phyloP scores from a whole-genome alignment of 2,888 invertebrate species.

The Myathropa florea region DNA sequence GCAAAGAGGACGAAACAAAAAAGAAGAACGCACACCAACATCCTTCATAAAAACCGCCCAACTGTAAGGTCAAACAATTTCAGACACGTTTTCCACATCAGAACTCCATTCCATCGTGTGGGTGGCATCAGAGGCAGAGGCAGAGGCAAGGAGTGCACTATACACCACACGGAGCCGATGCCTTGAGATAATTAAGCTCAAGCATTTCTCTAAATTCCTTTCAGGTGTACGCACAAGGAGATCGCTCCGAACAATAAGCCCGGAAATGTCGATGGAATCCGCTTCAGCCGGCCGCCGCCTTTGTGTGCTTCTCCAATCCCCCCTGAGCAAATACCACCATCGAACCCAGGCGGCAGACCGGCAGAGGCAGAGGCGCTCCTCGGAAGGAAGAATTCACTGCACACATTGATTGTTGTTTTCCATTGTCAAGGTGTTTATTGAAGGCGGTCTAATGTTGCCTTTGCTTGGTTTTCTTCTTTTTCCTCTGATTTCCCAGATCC shows the following conservation, averaged over 20 bases:
- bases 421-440: conserved; percentile 68
- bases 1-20: background rate
- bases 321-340: conserved; percentile 32
- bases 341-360: background rate
- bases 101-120: conserved; percentile 22
- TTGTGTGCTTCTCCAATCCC: conserved; percentile 45
- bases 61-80: conserved; percentile 68
- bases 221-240: conserved; percentile 40
- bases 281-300: conserved; percentile 27
- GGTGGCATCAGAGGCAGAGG: conserved; percentile 5
- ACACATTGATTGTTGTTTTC: conserved; percentile 62
- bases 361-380: background rate
- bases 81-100: conserved; percentile 69
- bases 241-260: conserved; percentile 51
- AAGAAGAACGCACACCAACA: conserved; percentile 21
- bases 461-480: conserved; percentile 20
- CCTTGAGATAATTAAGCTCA: conserved; percentile 64
- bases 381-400: conserved; percentile 10
- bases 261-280: conserved; percentile 64
- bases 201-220: conserved; percentile 63
- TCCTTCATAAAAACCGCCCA: conserved; percentile 61
- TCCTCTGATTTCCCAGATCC: background rate
- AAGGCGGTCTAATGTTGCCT: conserved; percentile 47
- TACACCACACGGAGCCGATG: conserved; percentile 54
- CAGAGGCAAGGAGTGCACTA: conserved; percentile 2